These are phyloP conservation scores for Dendrocopos noguchii DNA, from an alignment of 2,113 vertebrate genomes.

Conservation along the genomic window DNA sequence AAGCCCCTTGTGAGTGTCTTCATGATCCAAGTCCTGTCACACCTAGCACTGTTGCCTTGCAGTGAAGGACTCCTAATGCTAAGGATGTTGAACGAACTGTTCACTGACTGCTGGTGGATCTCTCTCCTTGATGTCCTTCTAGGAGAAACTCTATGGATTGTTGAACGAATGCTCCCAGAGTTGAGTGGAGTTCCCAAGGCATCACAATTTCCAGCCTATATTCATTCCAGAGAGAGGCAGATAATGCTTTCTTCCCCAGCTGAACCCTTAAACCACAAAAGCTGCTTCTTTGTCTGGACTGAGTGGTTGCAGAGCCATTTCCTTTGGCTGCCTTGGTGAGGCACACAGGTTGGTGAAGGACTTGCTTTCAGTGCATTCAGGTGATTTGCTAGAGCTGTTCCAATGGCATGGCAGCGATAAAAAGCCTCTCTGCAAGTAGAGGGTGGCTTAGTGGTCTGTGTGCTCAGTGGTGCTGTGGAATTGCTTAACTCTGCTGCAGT, in stretches of 20 bases:
- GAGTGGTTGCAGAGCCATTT: not conserved
- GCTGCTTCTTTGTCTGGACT: not conserved
- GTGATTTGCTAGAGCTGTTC: not conserved
- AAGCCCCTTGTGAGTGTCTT: rapidly evolving
- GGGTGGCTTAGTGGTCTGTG: not conserved
- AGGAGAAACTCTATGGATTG: not conserved
- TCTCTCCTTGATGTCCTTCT: not conserved
- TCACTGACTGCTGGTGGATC: not conserved
- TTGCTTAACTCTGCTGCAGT: not conserved
- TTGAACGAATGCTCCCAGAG: not conserved
- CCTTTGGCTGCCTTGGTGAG: not conserved
- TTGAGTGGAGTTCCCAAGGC: not conserved
- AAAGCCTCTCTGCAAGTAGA: not conserved
- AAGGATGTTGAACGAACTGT: not conserved
- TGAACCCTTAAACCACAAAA: not conserved
- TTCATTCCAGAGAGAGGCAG: not conserved
- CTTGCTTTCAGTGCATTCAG: not conserved
- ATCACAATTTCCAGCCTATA: not conserved
- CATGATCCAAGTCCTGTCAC: not conserved
- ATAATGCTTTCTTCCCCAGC: not conserved
- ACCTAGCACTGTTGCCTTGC: not conserved
- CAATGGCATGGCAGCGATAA: not conserved
- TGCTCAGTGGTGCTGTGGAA: not conserved
- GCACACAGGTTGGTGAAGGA: not conserved
- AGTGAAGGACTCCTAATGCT: not conserved